Percentiles rank a stretch among this genome's conserved stretches.
Conservation (phyloP, 2,888 invertebrate species). For the Octonoba sinensis region DNA sequence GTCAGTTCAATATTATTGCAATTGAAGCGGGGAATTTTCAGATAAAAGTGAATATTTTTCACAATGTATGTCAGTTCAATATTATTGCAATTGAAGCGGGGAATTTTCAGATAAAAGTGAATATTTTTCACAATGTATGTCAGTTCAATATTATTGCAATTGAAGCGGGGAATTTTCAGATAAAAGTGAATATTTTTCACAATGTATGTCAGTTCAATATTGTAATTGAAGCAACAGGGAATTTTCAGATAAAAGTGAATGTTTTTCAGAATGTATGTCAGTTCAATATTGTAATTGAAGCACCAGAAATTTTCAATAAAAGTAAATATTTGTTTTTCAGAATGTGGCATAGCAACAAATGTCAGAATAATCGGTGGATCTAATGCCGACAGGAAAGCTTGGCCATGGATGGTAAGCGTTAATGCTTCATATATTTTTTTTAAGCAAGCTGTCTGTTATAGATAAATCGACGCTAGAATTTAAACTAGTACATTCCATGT, state of each 20-base stretch:
- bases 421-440: background rate
- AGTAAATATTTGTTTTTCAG: slow-evolving; percentile 30
- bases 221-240: background rate
- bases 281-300: too few species aligned
- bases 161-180: too few species aligned
- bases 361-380: slow-evolving; percentile 57
- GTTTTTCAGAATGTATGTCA: background rate
- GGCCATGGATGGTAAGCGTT: slow-evolving; percentile 63
- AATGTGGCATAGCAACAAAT: slow-evolving; percentile 49
- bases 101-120: too few species aligned
- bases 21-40: background rate
- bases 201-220: background rate
- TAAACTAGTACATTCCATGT: too few species aligned
- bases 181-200: background rate
- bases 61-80: background rate
- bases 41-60: background rate
- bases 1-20: background rate
- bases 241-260: background rate
- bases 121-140: slow-evolving; percentile 50
- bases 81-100: too few species aligned
- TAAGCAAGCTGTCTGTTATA: too few species aligned
- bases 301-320: too few species aligned
- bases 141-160: too few species aligned
- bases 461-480: too few species aligned
- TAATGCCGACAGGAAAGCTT: slow-evolving; percentile 48